Evolutionary conservation across 2,797 vertebrate genomes (phyloP).

Genomic region (Anguilla anguilla): DNA sequence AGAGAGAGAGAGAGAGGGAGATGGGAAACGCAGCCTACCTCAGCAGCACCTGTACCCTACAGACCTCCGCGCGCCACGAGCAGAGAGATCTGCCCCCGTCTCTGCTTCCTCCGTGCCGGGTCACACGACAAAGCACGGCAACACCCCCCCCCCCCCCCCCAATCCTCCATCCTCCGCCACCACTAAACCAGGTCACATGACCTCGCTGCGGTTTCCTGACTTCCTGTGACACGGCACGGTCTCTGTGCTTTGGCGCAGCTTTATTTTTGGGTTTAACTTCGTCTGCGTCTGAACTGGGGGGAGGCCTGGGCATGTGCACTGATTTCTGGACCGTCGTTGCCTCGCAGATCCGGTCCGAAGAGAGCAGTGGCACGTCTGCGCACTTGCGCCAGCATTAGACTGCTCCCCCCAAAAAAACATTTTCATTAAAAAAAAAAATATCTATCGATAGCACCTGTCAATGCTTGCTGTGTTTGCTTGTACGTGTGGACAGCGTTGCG

Average conservation of each 20-base stretch:
- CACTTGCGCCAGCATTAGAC: not conserved
- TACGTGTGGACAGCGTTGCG: not conserved
- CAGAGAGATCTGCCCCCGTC: not conserved
- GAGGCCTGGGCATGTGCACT: not conserved
- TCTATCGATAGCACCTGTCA: not conserved
- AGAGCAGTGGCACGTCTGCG: not conserved
- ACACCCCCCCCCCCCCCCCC: constrained; percentile 24
- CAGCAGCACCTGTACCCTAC: not conserved
- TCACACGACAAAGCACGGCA: not conserved
- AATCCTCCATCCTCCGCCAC: constrained; percentile 62
- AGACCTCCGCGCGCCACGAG: not conserved
- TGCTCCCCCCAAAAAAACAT: not conserved
- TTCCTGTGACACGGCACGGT: constrained; percentile 62
- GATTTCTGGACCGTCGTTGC: not conserved
- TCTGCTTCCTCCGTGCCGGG: not conserved
- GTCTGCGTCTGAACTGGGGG: not conserved
- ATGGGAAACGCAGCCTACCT: not conserved
- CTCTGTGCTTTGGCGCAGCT: not conserved
- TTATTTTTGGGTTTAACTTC: not conserved
- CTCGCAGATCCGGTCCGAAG: not conserved
- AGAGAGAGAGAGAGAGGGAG: too few relatives aligned
- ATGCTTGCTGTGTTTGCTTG: not conserved
- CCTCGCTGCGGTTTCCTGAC: constrained; percentile 54
- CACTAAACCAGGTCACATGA: constrained; percentile 65
- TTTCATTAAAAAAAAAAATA: not conserved